Percentiles rank a stretch among this genome's conserved stretches.
Conservation (phyloP, 2,797 vertebrate species). For the Mustela erminea region DNA sequence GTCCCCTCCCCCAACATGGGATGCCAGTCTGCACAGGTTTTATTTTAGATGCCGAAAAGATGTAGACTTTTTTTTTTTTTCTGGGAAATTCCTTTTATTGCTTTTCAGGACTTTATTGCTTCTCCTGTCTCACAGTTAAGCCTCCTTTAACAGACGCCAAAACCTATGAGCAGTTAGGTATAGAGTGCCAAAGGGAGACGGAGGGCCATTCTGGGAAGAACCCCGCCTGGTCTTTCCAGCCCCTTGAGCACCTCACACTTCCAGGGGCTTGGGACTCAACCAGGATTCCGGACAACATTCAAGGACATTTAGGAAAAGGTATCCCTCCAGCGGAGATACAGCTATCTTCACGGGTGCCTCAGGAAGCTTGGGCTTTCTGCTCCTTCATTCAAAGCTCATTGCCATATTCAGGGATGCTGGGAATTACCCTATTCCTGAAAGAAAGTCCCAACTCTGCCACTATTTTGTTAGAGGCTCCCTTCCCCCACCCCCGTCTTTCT, state of each 20-base stretch:
- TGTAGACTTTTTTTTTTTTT: constrained; percentile 45
- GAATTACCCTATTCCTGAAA: background rate
- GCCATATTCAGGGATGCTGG: background rate
- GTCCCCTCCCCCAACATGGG: background rate
- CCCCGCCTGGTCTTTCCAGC: background rate
- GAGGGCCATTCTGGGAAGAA: background rate
- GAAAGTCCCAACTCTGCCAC: background rate
- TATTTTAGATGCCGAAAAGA: constrained; percentile 74
- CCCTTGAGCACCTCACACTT: background rate
- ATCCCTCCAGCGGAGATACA: background rate
- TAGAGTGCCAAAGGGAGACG: background rate
- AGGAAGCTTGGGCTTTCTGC: background rate
- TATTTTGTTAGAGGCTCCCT: background rate
- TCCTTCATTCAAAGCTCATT: background rate
- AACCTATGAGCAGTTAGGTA: background rate
- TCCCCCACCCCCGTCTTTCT: background rate
- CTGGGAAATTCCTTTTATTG: constrained; percentile 74
- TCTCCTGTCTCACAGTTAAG: constrained; percentile 75
- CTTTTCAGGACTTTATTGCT: constrained; percentile 69
- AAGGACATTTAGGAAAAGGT: background rate
- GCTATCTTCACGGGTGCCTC: background rate
- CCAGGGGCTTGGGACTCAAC: background rate
- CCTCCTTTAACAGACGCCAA: constrained; percentile 70
- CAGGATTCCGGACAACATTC: background rate
- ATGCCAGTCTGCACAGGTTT: constrained; percentile 50